These are phyloP conservation scores for Neotoma lepida DNA, from an alignment of 2,113 vertebrate genomes.

Conservation along the genomic window DNA sequence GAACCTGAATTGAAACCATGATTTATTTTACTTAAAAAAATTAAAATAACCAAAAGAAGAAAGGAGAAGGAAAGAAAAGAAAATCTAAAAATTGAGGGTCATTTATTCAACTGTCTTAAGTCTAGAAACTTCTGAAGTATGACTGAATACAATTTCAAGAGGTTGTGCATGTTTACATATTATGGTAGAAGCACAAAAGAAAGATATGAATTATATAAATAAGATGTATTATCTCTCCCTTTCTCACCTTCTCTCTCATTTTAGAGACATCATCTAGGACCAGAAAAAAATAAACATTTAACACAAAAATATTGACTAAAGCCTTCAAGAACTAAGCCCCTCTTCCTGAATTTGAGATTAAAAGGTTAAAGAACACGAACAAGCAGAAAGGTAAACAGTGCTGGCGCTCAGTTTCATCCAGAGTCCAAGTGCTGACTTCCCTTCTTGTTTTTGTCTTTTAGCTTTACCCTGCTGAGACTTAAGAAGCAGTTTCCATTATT, in stretches of 20 bases:
- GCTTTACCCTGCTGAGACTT: not conserved
- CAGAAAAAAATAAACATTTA: constrained; percentile 16
- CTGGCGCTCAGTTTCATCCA: not conserved
- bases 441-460: constrained; percentile 5
- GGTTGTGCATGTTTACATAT: not conserved
- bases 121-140: not conserved
- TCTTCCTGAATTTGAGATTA: constrained; percentile 37
- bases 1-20: not conserved
- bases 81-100: not conserved
- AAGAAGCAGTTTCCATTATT: not conserved
- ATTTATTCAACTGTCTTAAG: not conserved
- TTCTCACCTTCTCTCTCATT: not conserved
- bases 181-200: not conserved
- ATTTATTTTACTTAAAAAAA: not conserved
- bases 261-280: not conserved
- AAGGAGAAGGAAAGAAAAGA: not conserved
- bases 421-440: not conserved
- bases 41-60: not conserved
- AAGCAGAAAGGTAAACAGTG: not conserved
- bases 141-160: not conserved
- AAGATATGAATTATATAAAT: not conserved
- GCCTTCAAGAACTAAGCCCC: not conserved
- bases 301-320: not conserved
- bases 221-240: not conserved
- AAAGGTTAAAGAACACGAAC: not conserved